phyloP scores from a whole-genome alignment of 2,797 vertebrate species.

The Gadopsis bispinosus region DNA sequence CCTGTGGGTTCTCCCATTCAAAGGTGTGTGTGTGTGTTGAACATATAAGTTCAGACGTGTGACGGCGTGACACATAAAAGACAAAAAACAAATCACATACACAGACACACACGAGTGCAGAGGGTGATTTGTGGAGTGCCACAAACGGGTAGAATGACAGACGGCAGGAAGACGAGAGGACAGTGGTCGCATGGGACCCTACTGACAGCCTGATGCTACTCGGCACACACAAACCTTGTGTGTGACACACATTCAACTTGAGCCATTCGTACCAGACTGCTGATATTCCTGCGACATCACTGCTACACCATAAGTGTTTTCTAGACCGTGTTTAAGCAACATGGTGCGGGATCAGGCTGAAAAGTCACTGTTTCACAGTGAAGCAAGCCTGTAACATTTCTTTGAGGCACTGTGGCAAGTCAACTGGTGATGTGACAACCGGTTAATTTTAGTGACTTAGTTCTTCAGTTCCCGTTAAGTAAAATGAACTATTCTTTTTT shows the following conservation, averaged over 20 bases:
- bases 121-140: slow-evolving; percentile 46
- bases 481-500: too few species aligned
- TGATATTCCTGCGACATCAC: slow-evolving; percentile 23
- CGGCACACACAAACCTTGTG: slow-evolving; percentile 6
- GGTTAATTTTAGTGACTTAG: too few species aligned
- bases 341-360: background rate
- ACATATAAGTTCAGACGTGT: slow-evolving; percentile 27
- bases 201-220: slow-evolving; percentile 24
- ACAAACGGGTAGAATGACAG: slow-evolving; percentile 37
- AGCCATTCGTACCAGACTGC: slow-evolving; percentile 29
- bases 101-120: background rate
- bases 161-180: slow-evolving; percentile 47
- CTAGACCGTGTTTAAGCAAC: background rate
- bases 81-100: background rate
- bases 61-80: slow-evolving; percentile 43
- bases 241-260: slow-evolving; percentile 12
- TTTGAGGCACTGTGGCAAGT: background rate
- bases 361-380: background rate
- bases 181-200: slow-evolving; percentile 33
- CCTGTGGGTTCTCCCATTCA: slow-evolving; percentile 64
- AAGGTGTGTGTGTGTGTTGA: slow-evolving; percentile 22
- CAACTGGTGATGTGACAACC: background rate
- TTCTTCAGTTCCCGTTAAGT: too few species aligned
- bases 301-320: background rate
- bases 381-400: background rate